Percentiles rank a stretch among this genome's conserved stretches.
phyloP scores from a whole-genome alignment of 2,797 vertebrate species.

The Erethizon dorsatum region DNA sequence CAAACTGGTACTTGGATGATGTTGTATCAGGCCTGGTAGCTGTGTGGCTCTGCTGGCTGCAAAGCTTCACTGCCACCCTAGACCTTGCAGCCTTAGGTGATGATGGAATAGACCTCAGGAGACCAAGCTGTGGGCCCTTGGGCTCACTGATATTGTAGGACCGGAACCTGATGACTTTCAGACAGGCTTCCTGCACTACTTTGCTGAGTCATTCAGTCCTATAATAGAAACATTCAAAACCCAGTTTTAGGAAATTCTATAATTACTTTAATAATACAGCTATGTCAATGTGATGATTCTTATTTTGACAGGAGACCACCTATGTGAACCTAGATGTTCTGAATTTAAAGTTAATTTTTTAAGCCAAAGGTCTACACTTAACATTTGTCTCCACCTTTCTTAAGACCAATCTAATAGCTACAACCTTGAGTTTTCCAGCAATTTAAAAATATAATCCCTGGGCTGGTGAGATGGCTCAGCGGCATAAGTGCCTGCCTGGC shows the following conservation, averaged over 20 bases:
- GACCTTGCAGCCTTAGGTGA: not conserved
- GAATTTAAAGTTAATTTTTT: not conserved
- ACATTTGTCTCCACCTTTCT: not conserved
- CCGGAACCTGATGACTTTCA: not conserved
- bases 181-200: not conserved
- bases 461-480: no score
- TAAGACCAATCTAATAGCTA: not conserved
- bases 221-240: conserved; percentile 5
- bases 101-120: not conserved
- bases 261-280: not conserved
- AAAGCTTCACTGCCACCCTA: conserved; percentile 31
- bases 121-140: accelerated
- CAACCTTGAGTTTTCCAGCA: not conserved
- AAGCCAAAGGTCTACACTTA: not conserved
- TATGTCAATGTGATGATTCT: not conserved
- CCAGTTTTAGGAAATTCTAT: not conserved
- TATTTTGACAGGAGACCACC: not conserved
- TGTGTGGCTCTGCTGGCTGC: not conserved
- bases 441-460: not conserved
- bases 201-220: not conserved
- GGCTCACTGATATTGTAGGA: not conserved
- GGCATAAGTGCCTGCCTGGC: no score
- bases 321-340: not conserved
- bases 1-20: conserved; percentile 65
- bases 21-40: not conserved